A percentile compares a stretch with the other conserved stretches of the same genome.
phyloP scores from a whole-genome alignment of 2,113 vertebrate genomes.

The Chloropsis cyanopogon region DNA sequence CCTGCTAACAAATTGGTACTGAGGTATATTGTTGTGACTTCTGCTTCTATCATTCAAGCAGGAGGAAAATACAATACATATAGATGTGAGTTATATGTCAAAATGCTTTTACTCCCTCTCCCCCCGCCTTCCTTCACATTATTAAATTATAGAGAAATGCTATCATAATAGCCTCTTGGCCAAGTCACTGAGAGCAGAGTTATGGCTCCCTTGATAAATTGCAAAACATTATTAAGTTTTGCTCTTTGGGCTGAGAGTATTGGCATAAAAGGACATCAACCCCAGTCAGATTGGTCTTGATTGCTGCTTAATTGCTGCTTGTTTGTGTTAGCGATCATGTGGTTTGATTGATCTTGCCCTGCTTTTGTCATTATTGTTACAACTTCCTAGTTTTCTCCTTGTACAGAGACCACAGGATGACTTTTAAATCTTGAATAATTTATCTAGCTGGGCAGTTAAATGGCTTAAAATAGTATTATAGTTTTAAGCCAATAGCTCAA shows the following conservation, averaged over 20 bases:
- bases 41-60: constrained; percentile 30
- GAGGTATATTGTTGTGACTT: constrained; percentile 10
- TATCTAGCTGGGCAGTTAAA: constrained; percentile 41
- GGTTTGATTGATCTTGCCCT: constrained; percentile 68
- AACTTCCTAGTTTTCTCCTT: constrained; percentile 67
- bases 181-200: constrained; percentile 43
- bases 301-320: constrained; percentile 71
- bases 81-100: constrained; percentile 7
- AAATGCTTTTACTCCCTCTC: constrained; percentile 30
- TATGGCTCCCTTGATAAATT: constrained; percentile 57
- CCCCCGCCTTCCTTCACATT: not conserved
- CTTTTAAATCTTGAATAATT: constrained; percentile 60
- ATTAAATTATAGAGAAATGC: constrained; percentile 62
- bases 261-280: constrained; percentile 60
- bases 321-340: constrained; percentile 62
- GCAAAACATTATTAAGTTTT: constrained; percentile 62
- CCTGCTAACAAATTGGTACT: constrained; percentile 20
- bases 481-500: constrained; percentile 53
- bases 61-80: not conserved
- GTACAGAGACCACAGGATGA: constrained; percentile 59
- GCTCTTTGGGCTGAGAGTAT: constrained; percentile 50
- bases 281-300: constrained; percentile 53
- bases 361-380: constrained; percentile 60
- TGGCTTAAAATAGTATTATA: constrained; percentile 44
- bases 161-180: constrained; percentile 46